These are phyloP conservation scores for Eleginops maclovinus DNA, from an alignment of 2,113 vertebrate species.

Conservation along the genomic window DNA sequence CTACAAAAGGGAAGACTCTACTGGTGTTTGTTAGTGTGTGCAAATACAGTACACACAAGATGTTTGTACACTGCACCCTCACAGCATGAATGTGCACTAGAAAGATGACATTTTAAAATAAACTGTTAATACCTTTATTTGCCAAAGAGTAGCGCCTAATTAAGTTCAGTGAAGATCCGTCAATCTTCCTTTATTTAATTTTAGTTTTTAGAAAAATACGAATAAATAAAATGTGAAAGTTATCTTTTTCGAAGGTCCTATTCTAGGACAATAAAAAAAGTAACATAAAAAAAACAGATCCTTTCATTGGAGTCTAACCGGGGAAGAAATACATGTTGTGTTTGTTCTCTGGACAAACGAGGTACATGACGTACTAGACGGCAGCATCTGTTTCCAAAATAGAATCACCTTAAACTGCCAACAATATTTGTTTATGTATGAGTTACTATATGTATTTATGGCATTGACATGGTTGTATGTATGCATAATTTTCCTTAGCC, in stretches of 20 bases:
- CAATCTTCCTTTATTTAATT: conserved; percentile 11
- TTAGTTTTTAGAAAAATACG: neutral
- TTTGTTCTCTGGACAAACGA: conserved; percentile 27
- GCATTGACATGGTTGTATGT: conserved; percentile 42
- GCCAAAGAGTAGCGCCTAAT: conserved; percentile 24
- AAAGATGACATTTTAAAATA: neutral
- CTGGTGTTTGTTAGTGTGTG: neutral
- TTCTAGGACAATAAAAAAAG: neutral
- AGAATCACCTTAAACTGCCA: conserved; percentile 57
- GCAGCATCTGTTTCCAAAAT: conserved; percentile 56
- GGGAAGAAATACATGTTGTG: neutral
- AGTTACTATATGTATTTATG: conserved; percentile 30
- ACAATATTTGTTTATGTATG: conserved; percentile 46
- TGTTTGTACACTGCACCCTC: neutral
- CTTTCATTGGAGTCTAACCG: conserved; percentile 14
- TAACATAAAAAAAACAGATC: no score
- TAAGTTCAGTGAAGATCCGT: conserved; percentile 26
- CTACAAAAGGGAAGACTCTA: neutral
- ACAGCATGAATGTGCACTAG: neutral
- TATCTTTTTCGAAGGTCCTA: neutral
- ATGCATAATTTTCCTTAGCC: conserved; percentile 33
- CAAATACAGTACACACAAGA: neutral
- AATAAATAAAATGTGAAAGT: neutral
- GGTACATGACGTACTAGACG: conserved; percentile 1
- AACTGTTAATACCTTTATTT: conserved; percentile 43